These are phyloP conservation scores for Enteromius treurensis DNA, from an alignment of 2,797 vertebrate genomes.

Conservation along the genomic window DNA sequence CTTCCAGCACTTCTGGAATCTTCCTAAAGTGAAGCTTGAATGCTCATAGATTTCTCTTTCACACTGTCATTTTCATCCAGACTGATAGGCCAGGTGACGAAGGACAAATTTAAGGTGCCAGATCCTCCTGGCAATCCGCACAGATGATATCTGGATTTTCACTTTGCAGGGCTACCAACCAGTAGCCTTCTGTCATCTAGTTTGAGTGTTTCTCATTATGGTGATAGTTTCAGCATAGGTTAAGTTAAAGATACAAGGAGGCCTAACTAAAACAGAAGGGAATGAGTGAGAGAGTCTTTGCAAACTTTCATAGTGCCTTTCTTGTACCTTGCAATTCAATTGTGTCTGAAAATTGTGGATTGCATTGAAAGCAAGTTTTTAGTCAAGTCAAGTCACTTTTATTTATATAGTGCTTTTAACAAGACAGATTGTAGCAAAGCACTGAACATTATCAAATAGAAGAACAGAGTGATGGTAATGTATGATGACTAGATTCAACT, in stretches of 20 bases:
- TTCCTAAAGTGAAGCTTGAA: conserved; percentile 24
- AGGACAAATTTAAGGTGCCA: conserved; percentile 21
- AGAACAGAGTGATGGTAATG: too few species aligned
- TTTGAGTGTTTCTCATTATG: background rate
- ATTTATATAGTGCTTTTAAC: too few species aligned
- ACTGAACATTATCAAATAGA: too few species aligned
- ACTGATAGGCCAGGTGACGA: background rate
- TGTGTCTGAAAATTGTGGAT: too few species aligned
- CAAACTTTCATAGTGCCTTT: background rate
- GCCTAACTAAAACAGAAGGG: background rate
- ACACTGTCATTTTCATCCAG: conserved; percentile 2
- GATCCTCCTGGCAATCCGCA: background rate
- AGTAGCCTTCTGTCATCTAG: conserved; percentile 31
- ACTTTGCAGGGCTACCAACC: conserved; percentile 9
- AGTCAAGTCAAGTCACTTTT: too few species aligned
- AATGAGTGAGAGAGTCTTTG: background rate
- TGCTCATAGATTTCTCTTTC: conserved; percentile 8
- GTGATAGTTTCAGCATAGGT: conserved; percentile 6
- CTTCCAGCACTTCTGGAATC: conserved; percentile 49
- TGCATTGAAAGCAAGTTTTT: too few species aligned
- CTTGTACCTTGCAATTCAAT: too few species aligned
- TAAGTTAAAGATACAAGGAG: background rate
- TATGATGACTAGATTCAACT: too few species aligned
- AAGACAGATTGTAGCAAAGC: too few species aligned
- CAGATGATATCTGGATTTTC: conserved; percentile 8